Evolutionary conservation across 2,797 vertebrate species (phyloP), one percentile per base, ranked within the genome.

Genomic region (Geotria australis): DNA sequence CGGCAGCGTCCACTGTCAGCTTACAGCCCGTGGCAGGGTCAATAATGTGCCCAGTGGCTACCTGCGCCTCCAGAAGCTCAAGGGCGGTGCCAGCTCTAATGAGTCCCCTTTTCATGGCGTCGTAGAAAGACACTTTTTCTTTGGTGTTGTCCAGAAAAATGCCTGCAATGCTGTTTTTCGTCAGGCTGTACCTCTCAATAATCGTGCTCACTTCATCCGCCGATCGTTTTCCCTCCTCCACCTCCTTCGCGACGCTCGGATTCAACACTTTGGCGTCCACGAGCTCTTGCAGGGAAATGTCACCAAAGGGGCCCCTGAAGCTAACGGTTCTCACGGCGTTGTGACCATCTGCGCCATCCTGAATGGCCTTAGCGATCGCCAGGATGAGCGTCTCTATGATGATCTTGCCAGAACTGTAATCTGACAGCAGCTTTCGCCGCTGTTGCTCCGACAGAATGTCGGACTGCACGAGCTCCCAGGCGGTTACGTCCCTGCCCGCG

Each of bases 101-200:
- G 73, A 99, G 88, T 48, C 84, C 89, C 62, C 85, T 96, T 69
- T 99, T 99, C 89, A 99, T 99, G 64, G 91, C 91, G 67, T 96
- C 86, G 66, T 99, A 95, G 61, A 99, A 77, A 0, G 89, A 93
- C 1, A 85, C 71, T 24, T 84, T 75, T 61, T 96, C 89, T 68
- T 88, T 95, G 9, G 76, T 68, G 57, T 77, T 65, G 24, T 96
- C 91, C 2, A 96, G 74, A 1, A 74, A 78, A 57, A 99, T 86
- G 0, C 91, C 91, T 1, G 86, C 74, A 3, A 99, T 99, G 65
- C 79, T 89, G 69, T 88, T 82, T 61, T 85, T 84, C 47, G 89
- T 89, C 65, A 85, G 77, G 14, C 96, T 73, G 67, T 89, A 99
- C 62, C 74, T 81, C 66, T 80, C 77, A 45, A 99, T 71, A 61